Conservation (phyloP, 1,140 invertebrate species). For the Megathymus violae region DNA sequence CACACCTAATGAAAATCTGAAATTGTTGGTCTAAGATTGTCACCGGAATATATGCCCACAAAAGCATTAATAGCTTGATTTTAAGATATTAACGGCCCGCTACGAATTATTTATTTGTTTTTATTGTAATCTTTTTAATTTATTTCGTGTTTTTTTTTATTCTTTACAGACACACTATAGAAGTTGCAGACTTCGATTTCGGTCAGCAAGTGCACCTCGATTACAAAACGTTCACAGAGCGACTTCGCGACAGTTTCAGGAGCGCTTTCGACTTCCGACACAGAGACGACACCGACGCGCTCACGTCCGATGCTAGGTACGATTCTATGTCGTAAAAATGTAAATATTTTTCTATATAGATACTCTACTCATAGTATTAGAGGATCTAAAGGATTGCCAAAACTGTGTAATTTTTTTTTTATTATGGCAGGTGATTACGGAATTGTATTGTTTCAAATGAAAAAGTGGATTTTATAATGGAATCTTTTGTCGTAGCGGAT, state of each 20-base stretch:
- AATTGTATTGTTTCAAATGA: no score
- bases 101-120: no score
- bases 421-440: no score
- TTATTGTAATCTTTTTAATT: no score
- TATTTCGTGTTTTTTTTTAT: constrained; percentile 34
- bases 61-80: no score
- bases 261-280: constrained; percentile 83
- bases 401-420: not conserved
- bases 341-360: not conserved
- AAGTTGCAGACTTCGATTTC: constrained; percentile 95
- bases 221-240: constrained; percentile 92
- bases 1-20: no score
- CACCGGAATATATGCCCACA: no score
- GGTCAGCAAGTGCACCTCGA: constrained; percentile 90
- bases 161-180: constrained; percentile 88
- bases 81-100: no score
- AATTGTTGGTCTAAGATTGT: no score
- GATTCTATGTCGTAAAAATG: constrained; percentile 76
- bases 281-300: constrained; percentile 69
- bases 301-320: constrained; percentile 73
- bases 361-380: constrained; percentile 1
- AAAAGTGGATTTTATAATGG: no score
- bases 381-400: not conserved
- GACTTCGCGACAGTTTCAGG: constrained; percentile 90
- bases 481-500: no score